Base-by-base conservation (phyloP, 2,797 vertebrate species). In the Sphenodon punctatus region DNA sequence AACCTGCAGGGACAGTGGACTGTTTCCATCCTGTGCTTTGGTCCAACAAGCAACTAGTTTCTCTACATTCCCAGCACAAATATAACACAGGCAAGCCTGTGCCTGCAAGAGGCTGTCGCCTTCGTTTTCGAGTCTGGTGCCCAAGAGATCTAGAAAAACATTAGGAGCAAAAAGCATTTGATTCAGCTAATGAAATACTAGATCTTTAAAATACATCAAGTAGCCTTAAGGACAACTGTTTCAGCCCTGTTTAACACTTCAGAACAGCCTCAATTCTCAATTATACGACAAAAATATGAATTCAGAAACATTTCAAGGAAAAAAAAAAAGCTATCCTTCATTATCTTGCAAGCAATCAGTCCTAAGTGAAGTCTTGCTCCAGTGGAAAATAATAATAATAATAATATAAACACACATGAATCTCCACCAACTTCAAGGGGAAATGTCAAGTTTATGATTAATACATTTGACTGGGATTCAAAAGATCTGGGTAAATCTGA, bases 41-140 rank as follows among this genome's bases (percentile, higher is more conserved):
- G 95, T 97, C 98, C 98, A 99, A 89, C 97, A 99, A 5, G 96
- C 95, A 77, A 99, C 97, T 0, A 99, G 95, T 77, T 98, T 99
- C 90, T 99, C 99, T 82, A 98, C 96, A 0, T 97, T 98, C 39
- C 99, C 98, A 0, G 98, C 98, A 73, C 98, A 99, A 85, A 99
- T 98, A 76, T 98, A 99, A 84, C 98, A 99, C 74, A 99, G 96
- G 90, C 97, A 98, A 7, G 99, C 98, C 79, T 99, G 98, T 0
- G 96, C 94, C 88, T 96, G 97, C 48, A 99, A 95, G 10, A 93
- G 55, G 6, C 51, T 80, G 10, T 98, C 97, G 4, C 95, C 96
- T 42, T 97, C 95, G 0, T 83, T 96, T 88, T 99, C 98, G 91
- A 99, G 95, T 58, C 99, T 95, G 82, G 91, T 92, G 10, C 98